Evolutionary conservation across 1,140 invertebrate species (phyloP), one percentile per base, ranked within the genome.

Genomic region (Chionoecetes opilio): DNA sequence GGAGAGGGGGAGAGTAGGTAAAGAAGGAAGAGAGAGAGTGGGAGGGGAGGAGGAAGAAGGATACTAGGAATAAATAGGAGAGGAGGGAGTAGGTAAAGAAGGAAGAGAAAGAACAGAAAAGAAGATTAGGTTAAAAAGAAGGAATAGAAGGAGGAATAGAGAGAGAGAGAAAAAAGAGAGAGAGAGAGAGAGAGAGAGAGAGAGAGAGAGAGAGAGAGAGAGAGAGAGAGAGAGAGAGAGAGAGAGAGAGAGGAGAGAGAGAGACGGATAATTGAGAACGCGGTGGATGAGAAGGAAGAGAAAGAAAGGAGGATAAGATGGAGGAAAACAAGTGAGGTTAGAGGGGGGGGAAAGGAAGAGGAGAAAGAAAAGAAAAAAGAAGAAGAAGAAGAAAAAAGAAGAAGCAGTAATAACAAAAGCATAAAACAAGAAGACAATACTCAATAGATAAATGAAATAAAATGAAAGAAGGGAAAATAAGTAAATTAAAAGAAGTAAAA

Each of bases 161-260:
- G 63, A 75, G 63, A 75, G 63, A n/a, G 53, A 63, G 53, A 63
- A 21, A 63, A 21, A 21, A 63, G 53, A 63, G 53, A 26, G 53
- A 26, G 53, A 63, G 53, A 63, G 53, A 63, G 53, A 63, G 53
- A 63, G 53, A 63, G 53, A 63, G 53, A 63, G 53, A 63, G 53
- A 63, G 53, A 63, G 53, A 63, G 53, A 63, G 53, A 63, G 53
- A 63, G 53, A 63, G 53, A 63, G 53, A 63, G 53, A 63, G 53
- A 63, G 53, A 63, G 53, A 63, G 53, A 63, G 53, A 63, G 21
- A 2, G 63, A 2, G n/a, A n/a, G 63, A 8, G 21, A n/a, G 63
- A 75, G 63, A n/a, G 63, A 75, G 63, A 21, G 26, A 21, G 53
- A 75, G 53, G 53, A 21, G 53, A 21, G 26, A 26, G 21, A 21